These are phyloP conservation scores for Strix occidentalis DNA, from an alignment of 2,797 vertebrate species.

Conservation along the genomic window DNA sequence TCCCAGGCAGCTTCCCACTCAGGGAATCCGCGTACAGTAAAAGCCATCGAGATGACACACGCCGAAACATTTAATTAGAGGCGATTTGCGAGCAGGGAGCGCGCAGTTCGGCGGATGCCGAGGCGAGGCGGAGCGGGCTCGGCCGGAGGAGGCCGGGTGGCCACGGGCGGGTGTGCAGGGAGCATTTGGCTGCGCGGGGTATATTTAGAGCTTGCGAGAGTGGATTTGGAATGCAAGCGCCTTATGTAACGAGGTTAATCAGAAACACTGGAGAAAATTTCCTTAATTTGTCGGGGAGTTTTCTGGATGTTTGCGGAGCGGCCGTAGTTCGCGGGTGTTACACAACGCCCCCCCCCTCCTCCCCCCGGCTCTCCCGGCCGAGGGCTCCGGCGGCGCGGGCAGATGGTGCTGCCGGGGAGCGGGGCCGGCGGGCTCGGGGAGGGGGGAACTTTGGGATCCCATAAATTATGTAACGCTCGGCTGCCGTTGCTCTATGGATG, in stretches of 20 bases:
- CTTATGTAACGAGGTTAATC: slow-evolving; percentile 98
- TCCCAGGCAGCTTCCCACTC: slow-evolving; percentile 79
- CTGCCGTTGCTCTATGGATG: not conserved
- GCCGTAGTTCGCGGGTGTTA: slow-evolving; percentile 52
- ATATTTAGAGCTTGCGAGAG: slow-evolving; percentile 92
- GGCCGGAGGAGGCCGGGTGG: slow-evolving; percentile 30
- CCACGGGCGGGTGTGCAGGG: slow-evolving; percentile 60
- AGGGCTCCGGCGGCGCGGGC: slow-evolving; percentile 21
- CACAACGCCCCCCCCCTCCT: not conserved
- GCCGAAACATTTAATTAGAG: slow-evolving; percentile 71
- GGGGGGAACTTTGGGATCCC: slow-evolving; percentile 59
- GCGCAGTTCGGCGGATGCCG: not conserved
- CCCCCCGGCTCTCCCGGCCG: not conserved
- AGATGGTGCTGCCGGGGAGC: slow-evolving; percentile 23
- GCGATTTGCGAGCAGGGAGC: slow-evolving; percentile 54
- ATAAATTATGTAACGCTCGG: slow-evolving; percentile 69
- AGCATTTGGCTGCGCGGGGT: slow-evolving; percentile 72
- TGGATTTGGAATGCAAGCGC: slow-evolving; percentile 93
- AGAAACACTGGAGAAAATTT: slow-evolving; percentile 87
- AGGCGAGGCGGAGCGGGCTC: slow-evolving; percentile 19
- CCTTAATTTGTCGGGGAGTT: slow-evolving; percentile 71
- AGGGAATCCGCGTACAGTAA: slow-evolving; percentile 84
- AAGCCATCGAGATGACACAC: slow-evolving; percentile 74
- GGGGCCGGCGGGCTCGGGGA: not conserved
- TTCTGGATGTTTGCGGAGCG: slow-evolving; percentile 33